phyloP scores from a whole-genome alignment of 1,140 invertebrate species.

The Drosophila saltans region DNA sequence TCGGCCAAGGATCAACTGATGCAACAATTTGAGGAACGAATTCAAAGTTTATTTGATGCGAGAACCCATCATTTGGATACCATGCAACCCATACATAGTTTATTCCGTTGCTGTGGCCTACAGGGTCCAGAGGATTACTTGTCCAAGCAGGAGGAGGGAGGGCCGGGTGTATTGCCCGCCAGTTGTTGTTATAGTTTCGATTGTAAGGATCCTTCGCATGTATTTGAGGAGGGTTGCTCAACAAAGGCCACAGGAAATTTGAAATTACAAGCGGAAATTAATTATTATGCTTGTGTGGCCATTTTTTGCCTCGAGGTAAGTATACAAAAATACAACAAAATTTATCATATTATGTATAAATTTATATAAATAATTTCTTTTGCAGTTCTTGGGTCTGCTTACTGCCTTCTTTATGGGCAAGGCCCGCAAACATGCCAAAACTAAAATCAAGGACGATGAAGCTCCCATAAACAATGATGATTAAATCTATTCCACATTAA shows the following conservation, averaged over 20 bases:
- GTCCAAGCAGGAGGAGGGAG: slow-evolving; percentile 24
- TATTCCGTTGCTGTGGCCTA: slow-evolving; percentile 72
- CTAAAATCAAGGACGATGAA: slow-evolving; percentile 69
- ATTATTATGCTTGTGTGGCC: slow-evolving; percentile 59
- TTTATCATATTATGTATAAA: not conserved
- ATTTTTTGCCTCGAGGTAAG: slow-evolving; percentile 56
- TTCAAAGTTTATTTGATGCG: slow-evolving; percentile 49
- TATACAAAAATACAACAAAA: too few species aligned
- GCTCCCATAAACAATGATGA: slow-evolving; percentile 62
- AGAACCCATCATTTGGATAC: slow-evolving; percentile 46
- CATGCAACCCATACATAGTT: slow-evolving; percentile 69
- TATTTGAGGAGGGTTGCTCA: slow-evolving; percentile 65
- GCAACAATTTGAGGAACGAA: slow-evolving; percentile 56
- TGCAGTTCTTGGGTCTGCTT: slow-evolving; percentile 56
- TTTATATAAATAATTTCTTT: not conserved
- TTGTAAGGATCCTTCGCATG: slow-evolving; percentile 55
- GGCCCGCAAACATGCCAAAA: slow-evolving; percentile 59
- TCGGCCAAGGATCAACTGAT: slow-evolving; percentile 52
- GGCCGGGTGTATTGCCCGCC: slow-evolving; percentile 57
- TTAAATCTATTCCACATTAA: slow-evolving; percentile 7
- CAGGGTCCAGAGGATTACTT: slow-evolving; percentile 73
- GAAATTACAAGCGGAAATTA: slow-evolving; percentile 55
- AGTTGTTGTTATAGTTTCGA: slow-evolving; percentile 72
- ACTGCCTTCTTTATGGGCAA: slow-evolving; percentile 63
- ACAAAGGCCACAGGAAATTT: slow-evolving; percentile 48